Conservation (phyloP, 2,113 vertebrate genomes). For the Brevimyrus niger region DNA sequence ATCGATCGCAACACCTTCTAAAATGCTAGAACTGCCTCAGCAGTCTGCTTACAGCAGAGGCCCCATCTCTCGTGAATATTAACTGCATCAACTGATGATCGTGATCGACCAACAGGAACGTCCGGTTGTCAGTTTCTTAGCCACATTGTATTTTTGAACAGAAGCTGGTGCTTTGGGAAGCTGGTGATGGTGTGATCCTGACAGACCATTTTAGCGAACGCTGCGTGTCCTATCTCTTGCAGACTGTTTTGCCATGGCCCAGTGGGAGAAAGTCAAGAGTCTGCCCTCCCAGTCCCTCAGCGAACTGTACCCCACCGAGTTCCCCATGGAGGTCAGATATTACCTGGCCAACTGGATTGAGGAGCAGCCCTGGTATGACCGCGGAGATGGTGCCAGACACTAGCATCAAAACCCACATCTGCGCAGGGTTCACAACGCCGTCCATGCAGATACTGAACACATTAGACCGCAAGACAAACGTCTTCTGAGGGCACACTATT, state of each 20-base stretch:
- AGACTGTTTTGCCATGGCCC: conserved; percentile 54
- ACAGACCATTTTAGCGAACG: not conserved
- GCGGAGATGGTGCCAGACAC: not conserved
- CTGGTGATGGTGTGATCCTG: not conserved
- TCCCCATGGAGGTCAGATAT: conserved; percentile 61
- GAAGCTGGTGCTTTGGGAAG: not conserved
- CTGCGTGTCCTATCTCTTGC: not conserved
- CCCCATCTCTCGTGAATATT: not conserved
- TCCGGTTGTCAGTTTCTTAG: not conserved
- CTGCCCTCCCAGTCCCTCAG: conserved; percentile 44
- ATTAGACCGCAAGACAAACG: not conserved
- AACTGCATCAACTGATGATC: not conserved
- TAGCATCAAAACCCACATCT: not conserved
- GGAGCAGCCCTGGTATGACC: conserved; percentile 56
- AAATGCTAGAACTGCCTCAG: not conserved
- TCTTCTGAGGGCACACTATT: not conserved
- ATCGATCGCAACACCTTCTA: not conserved
- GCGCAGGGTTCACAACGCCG: not conserved
- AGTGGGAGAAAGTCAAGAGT: conserved; percentile 55
- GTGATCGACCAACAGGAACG: not conserved
- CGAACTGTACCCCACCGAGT: conserved; percentile 52
- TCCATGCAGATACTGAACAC: not conserved
- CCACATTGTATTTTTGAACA: not conserved
- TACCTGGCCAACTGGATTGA: conserved; percentile 63
- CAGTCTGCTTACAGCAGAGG: not conserved